Evolutionary conservation across 2,113 vertebrate species (phyloP), one percentile per base, ranked within the genome.

Genomic region (Cochlearius cochlearius): DNA sequence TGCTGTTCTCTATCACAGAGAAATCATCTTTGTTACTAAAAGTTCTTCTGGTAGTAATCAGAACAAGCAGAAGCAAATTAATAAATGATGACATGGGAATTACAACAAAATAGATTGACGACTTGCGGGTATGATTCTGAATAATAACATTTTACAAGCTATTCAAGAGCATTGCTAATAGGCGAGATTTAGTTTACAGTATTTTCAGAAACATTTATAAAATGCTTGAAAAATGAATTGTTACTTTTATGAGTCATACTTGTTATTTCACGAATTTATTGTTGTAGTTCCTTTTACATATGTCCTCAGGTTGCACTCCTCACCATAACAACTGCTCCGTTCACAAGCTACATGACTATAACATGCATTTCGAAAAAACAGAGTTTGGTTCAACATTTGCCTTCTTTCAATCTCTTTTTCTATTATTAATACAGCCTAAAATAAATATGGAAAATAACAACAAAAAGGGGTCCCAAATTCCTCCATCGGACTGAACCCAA

Each of bases 1-100:
- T 20, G 50, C 76, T 81, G 53, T 72, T 96, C 72, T 34, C 50
- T 87, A 89, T 74, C 78, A 93, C 50, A 75, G 59, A 97, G 69
- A 94, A 95, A 95, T 66, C 7, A 2, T 82, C 88, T 87, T 64
- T 74, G 62, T 91, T 86, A 56, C 68, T 88, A 87, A 80, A 45
- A 86, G 79, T 87, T 94, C 86, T 96, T 92, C 86, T 89, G 45
- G 62, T 59, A 86, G 43, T 63, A 88, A 96, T 78, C 59, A 58
- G 53, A 96, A 86, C 75, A 75, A 90, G 58, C 81, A 91, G 60
- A 80, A 95, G 91, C 62, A 88, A 94, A 95, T 94, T 95, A 95
- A 96, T 91, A 92, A 94, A 91, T 71, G 84, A 87, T 63, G 89
- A 64, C 66, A 82, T 59, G 90, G 86, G 73, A 96, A 97, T 94